Conservation (phyloP, 2,888 invertebrate genomes). For the Cheilosia pagana region DNA sequence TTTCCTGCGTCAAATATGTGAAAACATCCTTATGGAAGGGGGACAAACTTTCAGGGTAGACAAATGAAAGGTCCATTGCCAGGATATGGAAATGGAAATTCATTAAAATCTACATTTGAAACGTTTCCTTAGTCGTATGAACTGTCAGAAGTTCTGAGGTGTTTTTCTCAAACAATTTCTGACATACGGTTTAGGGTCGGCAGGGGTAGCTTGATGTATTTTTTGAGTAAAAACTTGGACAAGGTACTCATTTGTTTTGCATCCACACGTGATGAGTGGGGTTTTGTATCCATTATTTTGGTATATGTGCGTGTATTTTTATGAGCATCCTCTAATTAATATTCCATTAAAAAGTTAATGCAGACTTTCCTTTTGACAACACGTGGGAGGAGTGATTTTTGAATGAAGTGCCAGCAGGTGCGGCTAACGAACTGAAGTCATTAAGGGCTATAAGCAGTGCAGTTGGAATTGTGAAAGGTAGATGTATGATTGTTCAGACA, state of each 20-base stretch:
- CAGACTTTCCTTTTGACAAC: constrained; percentile 11
- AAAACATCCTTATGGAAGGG: constrained; percentile 24
- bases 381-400: neutral
- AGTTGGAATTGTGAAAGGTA: neutral
- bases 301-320: constrained; percentile 21
- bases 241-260: constrained; percentile 45
- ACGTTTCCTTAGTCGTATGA: constrained; percentile 61
- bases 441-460: neutral
- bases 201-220: neutral
- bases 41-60: constrained; percentile 64
- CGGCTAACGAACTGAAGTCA: neutral
- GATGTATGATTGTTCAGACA: too few species aligned
- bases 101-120: constrained; percentile 65
- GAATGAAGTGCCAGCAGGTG: neutral
- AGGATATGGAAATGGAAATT: constrained; percentile 58
- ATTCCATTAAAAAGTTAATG: constrained; percentile 73
- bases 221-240: constrained; percentile 30
- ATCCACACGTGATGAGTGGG: constrained; percentile 30
- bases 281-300: constrained; percentile 60
- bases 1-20: constrained; percentile 17
- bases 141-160: constrained; percentile 67
- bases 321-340: constrained; percentile 58
- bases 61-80: constrained; percentile 32
- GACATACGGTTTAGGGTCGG: neutral
- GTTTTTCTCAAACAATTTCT: constrained; percentile 37